Evolutionary conservation across 1,140 invertebrate species (phyloP).

Genomic region (Alviniconcha marisindica): DNA sequence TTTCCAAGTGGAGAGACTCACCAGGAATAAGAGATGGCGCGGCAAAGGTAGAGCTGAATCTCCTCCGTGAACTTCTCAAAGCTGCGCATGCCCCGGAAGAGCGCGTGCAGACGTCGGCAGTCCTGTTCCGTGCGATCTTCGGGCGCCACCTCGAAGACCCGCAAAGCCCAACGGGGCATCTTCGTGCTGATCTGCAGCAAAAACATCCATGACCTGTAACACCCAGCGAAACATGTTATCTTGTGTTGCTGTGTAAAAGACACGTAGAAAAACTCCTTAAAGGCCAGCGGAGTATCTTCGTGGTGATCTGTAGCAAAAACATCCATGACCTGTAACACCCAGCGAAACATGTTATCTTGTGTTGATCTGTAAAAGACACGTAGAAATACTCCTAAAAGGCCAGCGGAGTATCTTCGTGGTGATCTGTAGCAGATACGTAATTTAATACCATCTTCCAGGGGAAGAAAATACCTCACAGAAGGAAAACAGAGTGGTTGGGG

Average conservation of each 20-base stretch:
- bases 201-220: not conserved
- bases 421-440: too few relatives aligned
- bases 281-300: not conserved
- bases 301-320: too few relatives aligned
- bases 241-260: not conserved
- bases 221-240: too few relatives aligned
- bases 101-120: slow-evolving; percentile 62
- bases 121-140: slow-evolving; percentile 57
- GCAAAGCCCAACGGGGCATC: slow-evolving; percentile 64
- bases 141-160: slow-evolving; percentile 54
- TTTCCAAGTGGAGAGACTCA: slow-evolving; percentile 34
- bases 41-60: slow-evolving; percentile 68
- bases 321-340: too few relatives aligned
- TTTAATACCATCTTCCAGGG: too few relatives aligned
- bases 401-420: too few relatives aligned
- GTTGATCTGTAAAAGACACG: too few relatives aligned
- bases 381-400: too few relatives aligned
- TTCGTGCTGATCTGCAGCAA: slow-evolving; percentile 56
- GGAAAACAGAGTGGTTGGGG: too few relatives aligned
- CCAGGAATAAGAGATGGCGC: slow-evolving; percentile 58
- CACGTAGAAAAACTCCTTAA: not conserved
- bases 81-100: slow-evolving; percentile 64
- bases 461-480: too few relatives aligned
- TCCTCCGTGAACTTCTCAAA: slow-evolving; percentile 70
- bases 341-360: too few relatives aligned